A percentile compares a stretch with the other conserved stretches of the same genome.
Conservation (phyloP, 2,113 vertebrate species). For the Triplophysa rosa region DNA sequence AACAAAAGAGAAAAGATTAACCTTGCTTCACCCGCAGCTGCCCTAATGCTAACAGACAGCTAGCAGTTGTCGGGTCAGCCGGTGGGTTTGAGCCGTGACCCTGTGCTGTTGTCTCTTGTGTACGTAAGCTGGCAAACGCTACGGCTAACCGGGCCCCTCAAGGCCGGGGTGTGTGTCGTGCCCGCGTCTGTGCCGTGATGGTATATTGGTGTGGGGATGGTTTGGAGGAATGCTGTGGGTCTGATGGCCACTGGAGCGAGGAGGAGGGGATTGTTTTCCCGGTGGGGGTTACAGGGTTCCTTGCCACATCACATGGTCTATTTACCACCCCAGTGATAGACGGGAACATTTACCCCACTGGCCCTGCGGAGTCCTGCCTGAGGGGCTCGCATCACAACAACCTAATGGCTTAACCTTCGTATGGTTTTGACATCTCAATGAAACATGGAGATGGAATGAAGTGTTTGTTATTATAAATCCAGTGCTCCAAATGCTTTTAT, state of each 20-base stretch:
- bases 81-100: constrained; percentile 64
- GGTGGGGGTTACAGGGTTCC: constrained; percentile 57
- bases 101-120: constrained; percentile 47
- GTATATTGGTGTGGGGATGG: constrained; percentile 75
- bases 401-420: background rate
- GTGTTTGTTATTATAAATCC: too few species aligned
- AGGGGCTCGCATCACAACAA: background rate
- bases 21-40: constrained; percentile 58
- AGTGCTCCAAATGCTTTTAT: too few species aligned
- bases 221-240: constrained; percentile 86
- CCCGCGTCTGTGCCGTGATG: constrained; percentile 68
- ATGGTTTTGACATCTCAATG: background rate
- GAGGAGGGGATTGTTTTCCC: constrained; percentile 56
- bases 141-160: constrained; percentile 56
- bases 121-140: constrained; percentile 39
- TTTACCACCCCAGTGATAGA: constrained; percentile 72
- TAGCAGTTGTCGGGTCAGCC: constrained; percentile 76
- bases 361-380: background rate
- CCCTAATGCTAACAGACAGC: constrained; percentile 77
- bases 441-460: background rate
- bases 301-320: constrained; percentile 74
- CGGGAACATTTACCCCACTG: constrained; percentile 48
- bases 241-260: constrained; percentile 80
- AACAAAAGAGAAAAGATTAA: constrained; percentile 66
- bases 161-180: constrained; percentile 66